Conservation (phyloP, 2,888 invertebrate species). For the Apotomis turbidana region DNA sequence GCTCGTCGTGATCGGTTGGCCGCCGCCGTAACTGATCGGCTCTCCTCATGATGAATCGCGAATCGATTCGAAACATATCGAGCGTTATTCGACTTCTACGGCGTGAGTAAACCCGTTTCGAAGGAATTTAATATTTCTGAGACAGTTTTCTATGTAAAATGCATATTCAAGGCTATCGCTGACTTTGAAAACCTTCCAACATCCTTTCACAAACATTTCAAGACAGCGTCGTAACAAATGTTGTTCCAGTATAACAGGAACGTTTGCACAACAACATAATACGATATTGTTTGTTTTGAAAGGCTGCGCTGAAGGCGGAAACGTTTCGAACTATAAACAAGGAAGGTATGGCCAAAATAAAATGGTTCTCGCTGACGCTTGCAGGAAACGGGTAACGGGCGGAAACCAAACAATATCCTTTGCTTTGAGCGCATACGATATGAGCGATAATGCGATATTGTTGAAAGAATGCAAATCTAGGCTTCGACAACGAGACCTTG, state of each 20-base stretch:
- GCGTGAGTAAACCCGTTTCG: too few species aligned
- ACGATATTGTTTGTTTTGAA: constrained; percentile 35
- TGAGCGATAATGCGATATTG: background rate
- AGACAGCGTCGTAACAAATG: background rate
- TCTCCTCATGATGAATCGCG: too few species aligned
- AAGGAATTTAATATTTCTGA: too few species aligned
- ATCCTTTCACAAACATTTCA: background rate
- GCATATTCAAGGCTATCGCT: background rate
- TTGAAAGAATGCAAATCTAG: too few species aligned
- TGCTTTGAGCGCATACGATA: background rate
- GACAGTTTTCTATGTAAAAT: background rate
- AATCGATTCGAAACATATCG: too few species aligned
- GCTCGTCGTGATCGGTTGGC: too few species aligned
- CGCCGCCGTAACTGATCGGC: too few species aligned
- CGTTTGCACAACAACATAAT: constrained; percentile 19
- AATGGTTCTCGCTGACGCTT: constrained; percentile 12
- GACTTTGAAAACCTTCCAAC: background rate
- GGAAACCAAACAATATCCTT: constrained; percentile 25
- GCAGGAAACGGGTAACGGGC: constrained; percentile 20
- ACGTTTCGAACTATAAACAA: constrained; percentile 34
- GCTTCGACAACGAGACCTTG: too few species aligned
- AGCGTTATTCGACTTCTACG: too few species aligned
- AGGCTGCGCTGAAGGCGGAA: constrained; percentile 22
- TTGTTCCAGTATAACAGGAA: constrained; percentile 1
- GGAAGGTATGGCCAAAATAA: constrained; percentile 23